Conservation (phyloP, 1,140 invertebrate genomes). For the Lamellibrachia luymesi region DNA sequence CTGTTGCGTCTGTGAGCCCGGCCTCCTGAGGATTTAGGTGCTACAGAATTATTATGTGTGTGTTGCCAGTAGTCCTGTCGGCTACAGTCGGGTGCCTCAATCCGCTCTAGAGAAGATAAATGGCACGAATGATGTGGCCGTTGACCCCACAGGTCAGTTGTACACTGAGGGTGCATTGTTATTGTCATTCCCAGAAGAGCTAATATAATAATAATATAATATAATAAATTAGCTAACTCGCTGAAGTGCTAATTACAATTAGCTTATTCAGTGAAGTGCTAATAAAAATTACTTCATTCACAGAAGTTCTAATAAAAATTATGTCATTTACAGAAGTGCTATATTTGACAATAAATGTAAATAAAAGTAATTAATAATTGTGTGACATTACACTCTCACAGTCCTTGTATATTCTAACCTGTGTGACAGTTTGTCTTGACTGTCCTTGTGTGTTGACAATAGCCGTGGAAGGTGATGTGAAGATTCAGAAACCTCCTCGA, state of each 20-base stretch:
- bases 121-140: not conserved
- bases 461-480: not conserved
- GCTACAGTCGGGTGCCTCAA: not conserved
- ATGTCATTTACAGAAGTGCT: not conserved
- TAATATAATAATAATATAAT: too few relatives aligned
- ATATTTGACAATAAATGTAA: not conserved
- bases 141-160: not conserved
- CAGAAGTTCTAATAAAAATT: too few relatives aligned
- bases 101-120: not conserved
- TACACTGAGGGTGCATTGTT: not conserved
- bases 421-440: too few relatives aligned
- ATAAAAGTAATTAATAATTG: not conserved
- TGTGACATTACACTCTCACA: not conserved
- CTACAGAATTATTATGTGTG: not conserved
- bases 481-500: not conserved
- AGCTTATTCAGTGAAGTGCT: too few relatives aligned
- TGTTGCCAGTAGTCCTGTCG: not conserved
- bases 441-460: not conserved
- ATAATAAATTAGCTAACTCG: too few relatives aligned
- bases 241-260: too few relatives aligned
- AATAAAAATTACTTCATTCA: too few relatives aligned
- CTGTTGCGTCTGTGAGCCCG: too few relatives aligned
- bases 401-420: too few relatives aligned
- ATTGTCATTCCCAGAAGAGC: too few relatives aligned
- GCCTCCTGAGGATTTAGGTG: too few relatives aligned